Evolutionary conservation across 2,888 invertebrate species (phyloP).

Genomic region (Sarcophaga subvicina): DNA sequence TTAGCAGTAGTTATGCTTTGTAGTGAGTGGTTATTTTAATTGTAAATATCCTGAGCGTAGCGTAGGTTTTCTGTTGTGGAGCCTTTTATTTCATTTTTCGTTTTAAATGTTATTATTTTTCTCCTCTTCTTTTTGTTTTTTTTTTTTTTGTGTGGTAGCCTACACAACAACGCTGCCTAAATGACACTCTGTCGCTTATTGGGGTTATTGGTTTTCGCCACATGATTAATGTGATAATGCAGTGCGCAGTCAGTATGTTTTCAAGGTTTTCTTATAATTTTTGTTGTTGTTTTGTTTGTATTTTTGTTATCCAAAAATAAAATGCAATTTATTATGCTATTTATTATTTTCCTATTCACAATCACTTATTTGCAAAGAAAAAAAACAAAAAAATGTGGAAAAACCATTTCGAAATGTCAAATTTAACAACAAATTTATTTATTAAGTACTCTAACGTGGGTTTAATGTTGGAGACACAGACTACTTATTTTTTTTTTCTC

Average conservation of each 20-base stretch:
- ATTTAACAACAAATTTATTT: slow-evolving; percentile 26
- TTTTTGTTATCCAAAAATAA: neutral
- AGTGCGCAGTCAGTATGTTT: slow-evolving; percentile 14
- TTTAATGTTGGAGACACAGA: slow-evolving; percentile 3
- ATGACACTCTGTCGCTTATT: neutral
- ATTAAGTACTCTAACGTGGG: slow-evolving; percentile 41
- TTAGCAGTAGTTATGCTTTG: too few species aligned
- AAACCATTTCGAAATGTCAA: slow-evolving; percentile 45
- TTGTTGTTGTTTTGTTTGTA: neutral
- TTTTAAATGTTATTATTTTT: neutral
- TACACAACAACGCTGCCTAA: slow-evolving; percentile 38
- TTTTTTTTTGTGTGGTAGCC: slow-evolving; percentile 6
- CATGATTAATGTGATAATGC: slow-evolving; percentile 54
- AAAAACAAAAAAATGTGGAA: too few species aligned
- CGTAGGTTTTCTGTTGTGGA: slow-evolving; percentile 12
- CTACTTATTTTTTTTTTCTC: neutral
- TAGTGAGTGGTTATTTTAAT: slow-evolving; percentile 34
- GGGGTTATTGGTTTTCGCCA: too few species aligned
- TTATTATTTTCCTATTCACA: slow-evolving; percentile 10
- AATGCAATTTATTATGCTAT: slow-evolving; percentile 27
- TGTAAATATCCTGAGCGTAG: slow-evolving; percentile 57
- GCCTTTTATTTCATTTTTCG: slow-evolving; percentile 29
- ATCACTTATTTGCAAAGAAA: slow-evolving; percentile 18
- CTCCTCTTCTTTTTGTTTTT: neutral
- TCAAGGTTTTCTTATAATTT: slow-evolving; percentile 35